Conservation (phyloP, 2,888 invertebrate species). For the Apodemia hepburni region DNA sequence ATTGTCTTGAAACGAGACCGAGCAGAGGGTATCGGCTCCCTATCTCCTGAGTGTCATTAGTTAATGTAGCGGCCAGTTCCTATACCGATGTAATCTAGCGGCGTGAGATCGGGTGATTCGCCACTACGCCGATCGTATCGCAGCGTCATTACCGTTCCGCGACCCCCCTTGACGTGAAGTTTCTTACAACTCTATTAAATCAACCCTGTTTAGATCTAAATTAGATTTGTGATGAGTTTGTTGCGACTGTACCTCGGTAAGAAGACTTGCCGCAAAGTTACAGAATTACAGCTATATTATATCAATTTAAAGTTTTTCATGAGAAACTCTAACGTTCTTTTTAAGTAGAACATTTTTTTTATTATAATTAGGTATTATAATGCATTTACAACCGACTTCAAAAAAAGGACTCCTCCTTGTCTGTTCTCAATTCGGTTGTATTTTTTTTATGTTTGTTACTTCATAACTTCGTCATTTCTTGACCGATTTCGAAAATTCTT, state of each 20-base stretch:
- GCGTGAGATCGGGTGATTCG: conserved; percentile 5
- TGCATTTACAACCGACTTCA: too few species aligned
- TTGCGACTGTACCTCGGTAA: conserved; percentile 19
- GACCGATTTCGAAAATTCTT: too few species aligned
- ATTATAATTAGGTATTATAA: too few species aligned
- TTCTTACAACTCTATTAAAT: conserved; percentile 13
- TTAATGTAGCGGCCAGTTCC: conserved; percentile 39
- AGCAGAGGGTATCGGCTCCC: conserved; percentile 12
- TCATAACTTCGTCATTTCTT: too few species aligned
- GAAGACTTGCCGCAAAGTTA: conserved; percentile 33
- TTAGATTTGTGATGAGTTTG: conserved; percentile 9
- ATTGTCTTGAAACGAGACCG: conserved; percentile 7
- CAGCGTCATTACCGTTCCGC: conserved; percentile 16
- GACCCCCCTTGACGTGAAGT: conserved; percentile 10
- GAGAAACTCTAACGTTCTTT: too few species aligned
- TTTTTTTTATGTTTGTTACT: too few species aligned
- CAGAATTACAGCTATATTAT: not conserved
- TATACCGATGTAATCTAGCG: conserved; percentile 29
- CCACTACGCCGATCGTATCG: conserved; percentile 18
- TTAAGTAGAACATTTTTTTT: too few species aligned
- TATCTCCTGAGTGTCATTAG: conserved; percentile 36
- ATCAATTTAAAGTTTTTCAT: too few species aligned
- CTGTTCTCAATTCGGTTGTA: too few species aligned
- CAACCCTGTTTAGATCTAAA: conserved; percentile 11
- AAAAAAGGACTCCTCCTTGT: too few species aligned